Evolutionary conservation across 53 echinoderm and acorn worm genomes (phyloP), one percentile per base, ranked within the genome.

Genomic region (Mesocentrotus franciscanus): DNA sequence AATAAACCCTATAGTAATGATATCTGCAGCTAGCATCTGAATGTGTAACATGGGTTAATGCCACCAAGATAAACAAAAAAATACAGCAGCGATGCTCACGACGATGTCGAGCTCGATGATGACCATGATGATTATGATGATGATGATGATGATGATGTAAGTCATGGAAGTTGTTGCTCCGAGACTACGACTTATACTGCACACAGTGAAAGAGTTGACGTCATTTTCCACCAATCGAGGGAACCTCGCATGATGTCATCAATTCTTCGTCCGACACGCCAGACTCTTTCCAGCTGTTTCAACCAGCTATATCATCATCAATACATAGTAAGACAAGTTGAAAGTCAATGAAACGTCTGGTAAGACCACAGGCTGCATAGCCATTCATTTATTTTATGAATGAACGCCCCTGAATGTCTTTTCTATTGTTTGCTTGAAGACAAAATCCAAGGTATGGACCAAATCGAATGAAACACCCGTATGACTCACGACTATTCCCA

Each of bases 151-250:
- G 78, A 36, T 39, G 85, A 89, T 89, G 90, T 5, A 57, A 59
- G 56, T 58, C 58, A 89, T 58, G 90, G 17, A 15, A 79, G 39
- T 17, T 36, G 39, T 79, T 79, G 18, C 35, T 4, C 6, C 39
- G 32, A 89, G 89, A 89, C 89, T 89, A 89, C 89, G 89, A 29
- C 2, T 89, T 89, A n/a, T n/a, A 29, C 58, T 29, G 30, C 14
- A 34, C 32, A 24, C 91, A 13, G 75, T 42, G 72, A 92, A 79
- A 79, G 17, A 72, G 57, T 8, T 92, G 92, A 92, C 92, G 92
- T 92, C 92, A 92, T 75, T 75, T 75, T 75, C 92, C 24, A 92
- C 92, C 92, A 92, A 92, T 92, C 72, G 75, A 92, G 92, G 92
- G 42, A 92, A 49, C 72, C 42, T 68, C 17, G 22, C 76, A 76